Evolutionary conservation across 2,797 vertebrate genomes (phyloP).

Genomic region (Esox masquinongy): DNA sequence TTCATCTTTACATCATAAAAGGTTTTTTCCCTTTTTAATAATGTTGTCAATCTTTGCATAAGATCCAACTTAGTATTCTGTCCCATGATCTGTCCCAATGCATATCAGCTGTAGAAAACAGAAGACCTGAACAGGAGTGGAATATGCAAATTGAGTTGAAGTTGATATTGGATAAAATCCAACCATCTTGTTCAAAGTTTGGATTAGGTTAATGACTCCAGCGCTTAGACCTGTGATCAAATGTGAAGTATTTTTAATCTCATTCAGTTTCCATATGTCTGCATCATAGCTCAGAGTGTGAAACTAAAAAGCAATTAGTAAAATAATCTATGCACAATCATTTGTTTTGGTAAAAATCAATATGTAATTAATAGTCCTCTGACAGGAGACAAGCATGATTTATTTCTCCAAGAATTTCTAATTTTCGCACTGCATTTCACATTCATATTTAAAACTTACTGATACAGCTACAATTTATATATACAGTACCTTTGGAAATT

Average conservation of each 20-base stretch:
- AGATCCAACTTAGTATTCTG: constrained; percentile 21
- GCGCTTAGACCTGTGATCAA: constrained; percentile 30
- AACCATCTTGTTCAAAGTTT: constrained; percentile 35
- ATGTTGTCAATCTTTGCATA: constrained; percentile 16
- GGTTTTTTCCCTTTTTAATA: constrained; percentile 46
- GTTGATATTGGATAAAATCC: constrained; percentile 43
- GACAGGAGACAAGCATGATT: constrained; percentile 27
- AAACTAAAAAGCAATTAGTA: constrained; percentile 15
- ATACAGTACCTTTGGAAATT: background rate
- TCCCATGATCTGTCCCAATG: constrained; percentile 1
- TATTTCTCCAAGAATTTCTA: constrained; percentile 24
- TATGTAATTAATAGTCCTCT: constrained; percentile 41
- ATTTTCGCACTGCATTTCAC: constrained; percentile 30
- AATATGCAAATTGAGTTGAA: constrained; percentile 31
- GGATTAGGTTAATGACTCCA: constrained; percentile 39
- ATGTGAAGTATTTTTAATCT: constrained; percentile 36
- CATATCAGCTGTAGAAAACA: constrained; percentile 21
- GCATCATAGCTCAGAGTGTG: constrained; percentile 10
- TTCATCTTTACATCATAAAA: constrained; percentile 62
- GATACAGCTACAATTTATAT: constrained; percentile 27
- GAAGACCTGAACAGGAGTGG: constrained; percentile 22
- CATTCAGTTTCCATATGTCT: constrained; percentile 8
- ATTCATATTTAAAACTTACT: constrained; percentile 28
- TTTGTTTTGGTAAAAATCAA: constrained; percentile 35
- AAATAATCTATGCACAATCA: constrained; percentile 21